These are phyloP conservation scores for Prolemur simus DNA, from an alignment of 2,113 vertebrate genomes.

Conservation along the genomic window DNA sequence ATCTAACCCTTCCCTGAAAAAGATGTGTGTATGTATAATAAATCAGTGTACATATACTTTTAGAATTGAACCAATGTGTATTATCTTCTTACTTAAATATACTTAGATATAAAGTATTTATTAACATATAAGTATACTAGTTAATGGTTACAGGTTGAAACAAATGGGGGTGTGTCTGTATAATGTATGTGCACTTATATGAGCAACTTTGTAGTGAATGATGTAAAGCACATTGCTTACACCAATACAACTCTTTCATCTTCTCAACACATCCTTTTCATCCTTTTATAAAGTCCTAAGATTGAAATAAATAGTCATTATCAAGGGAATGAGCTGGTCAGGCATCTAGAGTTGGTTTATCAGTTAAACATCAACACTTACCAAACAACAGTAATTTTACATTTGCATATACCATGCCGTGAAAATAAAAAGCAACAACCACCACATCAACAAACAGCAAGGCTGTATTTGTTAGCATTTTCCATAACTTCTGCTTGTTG, in stretches of 20 bases:
- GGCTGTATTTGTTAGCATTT: neutral
- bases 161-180: neutral
- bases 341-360: neutral
- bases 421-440: neutral
- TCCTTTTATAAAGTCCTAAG: neutral
- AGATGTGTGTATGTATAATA: too few species aligned
- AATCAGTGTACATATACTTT: neutral
- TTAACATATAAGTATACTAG: neutral
- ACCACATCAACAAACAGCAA: neutral
- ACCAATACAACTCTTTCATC: neutral
- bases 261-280: neutral
- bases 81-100: neutral
- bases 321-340: neutral
- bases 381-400: neutral
- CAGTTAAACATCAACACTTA: neutral
- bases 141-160: neutral
- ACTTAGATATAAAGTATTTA: neutral
- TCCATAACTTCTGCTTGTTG: neutral
- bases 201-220: neutral
- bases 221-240: neutral
- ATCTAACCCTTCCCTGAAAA: neutral
- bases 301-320: neutral
- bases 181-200: neutral
- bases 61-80: neutral
- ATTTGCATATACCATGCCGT: neutral